Conservation (phyloP, 2,797 vertebrate species). For the Anolis apletophallus region DNA sequence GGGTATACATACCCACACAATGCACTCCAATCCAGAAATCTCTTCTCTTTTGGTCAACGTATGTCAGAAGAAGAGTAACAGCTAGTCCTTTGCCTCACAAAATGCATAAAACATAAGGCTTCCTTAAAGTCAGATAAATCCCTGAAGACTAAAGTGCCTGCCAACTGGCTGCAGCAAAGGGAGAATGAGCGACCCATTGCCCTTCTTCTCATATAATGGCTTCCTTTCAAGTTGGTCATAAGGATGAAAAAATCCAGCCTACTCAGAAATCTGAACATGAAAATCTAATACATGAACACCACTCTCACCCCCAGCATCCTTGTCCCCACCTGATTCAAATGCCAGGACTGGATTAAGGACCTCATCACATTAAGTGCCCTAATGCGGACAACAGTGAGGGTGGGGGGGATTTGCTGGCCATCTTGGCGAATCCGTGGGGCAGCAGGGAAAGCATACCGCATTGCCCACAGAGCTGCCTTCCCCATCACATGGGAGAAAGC, state of each 20-base stretch:
- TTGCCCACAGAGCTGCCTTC: no score
- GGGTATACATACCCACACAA: background rate
- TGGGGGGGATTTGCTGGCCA: no score
- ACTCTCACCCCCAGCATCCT: background rate
- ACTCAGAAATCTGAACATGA: background rate
- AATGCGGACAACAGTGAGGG: no score
- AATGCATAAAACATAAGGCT: constrained; percentile 7
- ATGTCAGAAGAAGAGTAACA: constrained; percentile 15
- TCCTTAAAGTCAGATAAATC: constrained; percentile 11
- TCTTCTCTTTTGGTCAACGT: constrained; percentile 40
- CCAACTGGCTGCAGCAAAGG: background rate
- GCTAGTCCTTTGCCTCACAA: constrained; percentile 18
- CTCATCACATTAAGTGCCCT: no score
- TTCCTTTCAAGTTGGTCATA: background rate
- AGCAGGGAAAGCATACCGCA: no score
- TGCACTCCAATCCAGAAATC: background rate
- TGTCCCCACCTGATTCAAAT: background rate
- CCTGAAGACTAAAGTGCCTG: background rate
- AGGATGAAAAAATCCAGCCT: background rate
- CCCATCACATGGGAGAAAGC: no score
- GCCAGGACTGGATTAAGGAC: no score
- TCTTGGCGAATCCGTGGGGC: no score
- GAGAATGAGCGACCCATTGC: background rate
- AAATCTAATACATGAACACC: background rate
- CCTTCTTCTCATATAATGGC: background rate